Base-by-base conservation (phyloP, 2,888 invertebrate species). In the Andrena bucephala region DNA sequence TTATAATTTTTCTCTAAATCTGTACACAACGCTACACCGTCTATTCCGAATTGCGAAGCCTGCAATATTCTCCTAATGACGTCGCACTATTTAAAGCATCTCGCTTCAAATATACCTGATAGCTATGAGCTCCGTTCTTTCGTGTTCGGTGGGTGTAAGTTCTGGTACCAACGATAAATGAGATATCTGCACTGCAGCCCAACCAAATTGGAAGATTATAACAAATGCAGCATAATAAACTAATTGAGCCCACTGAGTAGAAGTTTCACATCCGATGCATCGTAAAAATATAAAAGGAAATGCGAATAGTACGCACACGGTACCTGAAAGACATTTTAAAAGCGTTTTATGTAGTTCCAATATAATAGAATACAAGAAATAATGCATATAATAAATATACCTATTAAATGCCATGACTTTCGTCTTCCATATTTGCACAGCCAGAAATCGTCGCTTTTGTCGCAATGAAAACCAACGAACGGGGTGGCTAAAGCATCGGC, bases 131-230 rank as follows among this genome's bases (percentile, higher is more conserved):
- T 96, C 96, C 8, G 97, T 96, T 85, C 98, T 95, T 85, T 97
- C 96, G 83, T 96, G 96, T 84, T 97, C 96, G 91, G 96, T 96
- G 48, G 96, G 96, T 1, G 97, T 96, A 60, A 98, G 94, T 91
- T 97, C 97, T 0, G 98, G 98, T 90, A 98, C 98, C 66, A 98
- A 95, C 20, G 98, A 97, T 81, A 99, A 95, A 93, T 99, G 98
- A 29, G 98, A 98, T 90, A 99, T 98, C 95, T 98, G 98, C 0
- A 97, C 97, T 0, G 97, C 95, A 4, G 98, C 98, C 98, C 98
- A 98, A 20, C 98, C 98, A 94, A 98, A 97, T 95, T 98, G 98
- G 93, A 98, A 98, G 91, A 98, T 96, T 63, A 96, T 94, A 70
- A 97, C 97, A 92, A 97, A 97, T 70, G 96, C 95, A 33, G 96